These are phyloP conservation scores for Rhizomys pruinosus DNA, from an alignment of 2,113 vertebrate genomes.

Conservation along the genomic window DNA sequence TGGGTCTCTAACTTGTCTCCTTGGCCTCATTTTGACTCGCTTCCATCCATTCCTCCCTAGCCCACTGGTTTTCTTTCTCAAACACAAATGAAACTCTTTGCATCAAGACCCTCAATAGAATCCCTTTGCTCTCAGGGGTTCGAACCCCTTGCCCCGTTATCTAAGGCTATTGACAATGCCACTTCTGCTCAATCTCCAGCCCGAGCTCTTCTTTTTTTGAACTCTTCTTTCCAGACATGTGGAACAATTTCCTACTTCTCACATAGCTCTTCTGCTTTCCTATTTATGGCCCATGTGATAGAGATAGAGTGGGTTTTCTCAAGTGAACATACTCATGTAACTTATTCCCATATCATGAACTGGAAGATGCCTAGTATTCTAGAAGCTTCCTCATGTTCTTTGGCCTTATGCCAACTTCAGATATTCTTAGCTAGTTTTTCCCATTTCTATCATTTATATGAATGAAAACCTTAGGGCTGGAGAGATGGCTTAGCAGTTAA, in stretches of 20 bases:
- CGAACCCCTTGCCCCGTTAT: not conserved
- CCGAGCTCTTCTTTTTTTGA: not conserved
- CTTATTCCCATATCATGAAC: not conserved
- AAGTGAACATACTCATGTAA: not conserved
- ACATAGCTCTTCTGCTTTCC: not conserved
- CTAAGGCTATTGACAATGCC: not conserved
- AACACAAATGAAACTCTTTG: not conserved
- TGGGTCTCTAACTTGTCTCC: not conserved
- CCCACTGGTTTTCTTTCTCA: not conserved
- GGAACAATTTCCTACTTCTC: not conserved
- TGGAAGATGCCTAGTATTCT: not conserved
- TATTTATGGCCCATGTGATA: too few species aligned
- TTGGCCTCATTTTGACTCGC: not conserved
- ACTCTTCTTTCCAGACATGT: not conserved
- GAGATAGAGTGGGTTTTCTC: not conserved
- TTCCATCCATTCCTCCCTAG: not conserved
- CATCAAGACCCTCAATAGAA: not conserved
- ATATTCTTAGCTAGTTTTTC: not conserved
- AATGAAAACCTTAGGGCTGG: not conserved
- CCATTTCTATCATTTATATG: not conserved
- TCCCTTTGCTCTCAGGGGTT: not conserved
- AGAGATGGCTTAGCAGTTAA: too few species aligned
- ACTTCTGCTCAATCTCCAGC: not conserved
- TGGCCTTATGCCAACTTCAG: not conserved
- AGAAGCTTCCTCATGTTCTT: not conserved